Percentiles rank a stretch among this genome's conserved stretches.
phyloP scores from a whole-genome alignment of 2,113 vertebrate species.

The Zosterops lateralis region DNA sequence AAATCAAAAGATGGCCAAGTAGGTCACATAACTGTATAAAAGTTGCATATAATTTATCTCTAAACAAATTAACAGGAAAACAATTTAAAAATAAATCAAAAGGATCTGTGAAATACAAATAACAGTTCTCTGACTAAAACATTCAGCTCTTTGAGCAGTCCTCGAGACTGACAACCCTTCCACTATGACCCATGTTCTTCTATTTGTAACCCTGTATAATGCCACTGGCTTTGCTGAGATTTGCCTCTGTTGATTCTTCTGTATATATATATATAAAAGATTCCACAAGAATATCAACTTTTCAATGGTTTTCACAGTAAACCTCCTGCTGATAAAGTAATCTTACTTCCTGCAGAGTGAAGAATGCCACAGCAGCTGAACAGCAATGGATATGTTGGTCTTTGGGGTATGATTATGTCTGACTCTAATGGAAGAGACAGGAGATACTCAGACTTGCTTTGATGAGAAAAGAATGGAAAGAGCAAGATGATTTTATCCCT shows the following conservation, averaged over 20 bases:
- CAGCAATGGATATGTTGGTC: not conserved
- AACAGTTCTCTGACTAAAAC: not conserved
- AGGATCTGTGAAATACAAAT: not conserved
- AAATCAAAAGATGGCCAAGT: not conserved
- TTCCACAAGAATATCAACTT: not conserved
- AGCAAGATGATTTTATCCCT: not conserved
- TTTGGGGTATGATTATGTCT: not conserved
- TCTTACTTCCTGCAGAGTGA: not conserved
- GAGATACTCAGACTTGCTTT: not conserved
- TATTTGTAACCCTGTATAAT: not conserved
- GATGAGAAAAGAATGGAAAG: not conserved
- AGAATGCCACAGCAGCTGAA: not conserved
- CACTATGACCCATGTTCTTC: not conserved
- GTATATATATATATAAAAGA: not conserved
- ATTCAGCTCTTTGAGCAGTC: not conserved
- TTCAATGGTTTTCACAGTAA: not conserved
- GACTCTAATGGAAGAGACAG: not conserved
- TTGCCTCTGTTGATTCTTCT: not conserved
- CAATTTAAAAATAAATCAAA: not conserved
- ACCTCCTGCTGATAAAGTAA: not conserved
- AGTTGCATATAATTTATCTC: not conserved
- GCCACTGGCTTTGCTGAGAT: not conserved
- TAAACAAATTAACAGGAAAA: not conserved
- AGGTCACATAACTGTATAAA: not conserved
- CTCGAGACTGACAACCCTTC: not conserved